phyloP scores from a whole-genome alignment of 2,797 vertebrate species.

The Danio albolineatus region DNA sequence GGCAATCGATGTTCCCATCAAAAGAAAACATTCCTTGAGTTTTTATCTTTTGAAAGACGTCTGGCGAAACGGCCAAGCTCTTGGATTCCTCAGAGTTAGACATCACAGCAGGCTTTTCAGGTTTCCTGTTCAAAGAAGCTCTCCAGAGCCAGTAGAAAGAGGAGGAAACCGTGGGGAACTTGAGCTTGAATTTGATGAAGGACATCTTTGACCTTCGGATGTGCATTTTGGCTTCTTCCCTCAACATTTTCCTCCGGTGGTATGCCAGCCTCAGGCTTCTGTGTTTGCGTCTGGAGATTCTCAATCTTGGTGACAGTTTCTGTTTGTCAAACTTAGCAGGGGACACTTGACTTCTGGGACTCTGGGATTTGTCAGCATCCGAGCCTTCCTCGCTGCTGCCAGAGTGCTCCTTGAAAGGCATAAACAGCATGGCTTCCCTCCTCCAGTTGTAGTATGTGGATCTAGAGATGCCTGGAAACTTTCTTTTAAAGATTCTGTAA shows the following conservation, averaged over 20 bases:
- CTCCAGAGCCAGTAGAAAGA: conserved; percentile 92
- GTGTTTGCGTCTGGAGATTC: conserved; percentile 67
- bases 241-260: conserved; percentile 83
- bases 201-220: conserved; percentile 83
- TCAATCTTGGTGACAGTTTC: conserved; percentile 51
- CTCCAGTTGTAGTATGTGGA: conserved; percentile 98
- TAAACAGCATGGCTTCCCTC: conserved; percentile 86
- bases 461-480: conserved; percentile 92
- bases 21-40: conserved; percentile 44
- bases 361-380: conserved; percentile 74
- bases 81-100: conserved; percentile 40
- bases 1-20: conserved; percentile 53
- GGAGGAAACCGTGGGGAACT: conserved; percentile 85
- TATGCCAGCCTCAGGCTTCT: conserved; percentile 74
- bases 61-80: background rate
- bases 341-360: conserved; percentile 65
- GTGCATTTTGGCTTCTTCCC: conserved; percentile 82
- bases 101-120: conserved; percentile 31
- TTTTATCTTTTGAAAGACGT: conserved; percentile 40
- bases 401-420: conserved; percentile 69
- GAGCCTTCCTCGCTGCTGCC: conserved; percentile 77
- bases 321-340: conserved; percentile 44
- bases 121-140: conserved; percentile 61
- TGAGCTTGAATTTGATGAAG: conserved; percentile 88
- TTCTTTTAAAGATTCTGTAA: conserved; percentile 90